Evolutionary conservation across 2,113 vertebrate species (phyloP), one percentile per base, ranked within the genome.

Genomic region (Mola mola): DNA sequence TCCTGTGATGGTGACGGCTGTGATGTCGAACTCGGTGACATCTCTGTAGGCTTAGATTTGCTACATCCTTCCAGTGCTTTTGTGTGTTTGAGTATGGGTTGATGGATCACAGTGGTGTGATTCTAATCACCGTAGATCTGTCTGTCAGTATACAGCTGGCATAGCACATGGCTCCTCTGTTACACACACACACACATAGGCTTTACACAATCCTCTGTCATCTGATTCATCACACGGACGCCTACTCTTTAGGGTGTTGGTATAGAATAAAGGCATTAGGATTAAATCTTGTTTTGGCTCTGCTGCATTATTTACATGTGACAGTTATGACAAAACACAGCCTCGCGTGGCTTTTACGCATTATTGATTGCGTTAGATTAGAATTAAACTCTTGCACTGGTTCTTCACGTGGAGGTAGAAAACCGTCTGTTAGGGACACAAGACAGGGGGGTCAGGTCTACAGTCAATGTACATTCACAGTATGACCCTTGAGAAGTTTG

Each of bases 81-180:
- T n/a, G n/a, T n/a, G n/a, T n/a, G n/a, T n/a, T n/a, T n/a, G n/a
- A n/a, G n/a, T n/a, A n/a, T n/a, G n/a, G n/a, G n/a, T n/a, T n/a
- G n/a, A n/a, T n/a, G n/a, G n/a, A 33, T 44, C 53, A 42, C 21
- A 53, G 28, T 46, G 51, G 8, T 60, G 26, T 59, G 33, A 43
- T 68, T 73, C 73, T 41, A 64, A 60, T 67, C 33, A 65, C 50
- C 49, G 72, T 57, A 20, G 55, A 60, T 72, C 52, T 71, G 37
- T 34, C 26, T 55, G 46, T 67, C 66, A 55, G 58, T 65, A 63
- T 36, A 71, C 73, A 75, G 62, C 31, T 34, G n/a, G 50, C 34
- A 7, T 34, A 46, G 46, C 50, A 68, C 38, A 50, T 47, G 26
- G 28, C 47, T 52, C 41, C 20, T 50, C 64, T 75, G 48, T 42